These are phyloP conservation scores for Lophura nycthemera DNA, from an alignment of 2,113 vertebrate species.

Conservation along the genomic window DNA sequence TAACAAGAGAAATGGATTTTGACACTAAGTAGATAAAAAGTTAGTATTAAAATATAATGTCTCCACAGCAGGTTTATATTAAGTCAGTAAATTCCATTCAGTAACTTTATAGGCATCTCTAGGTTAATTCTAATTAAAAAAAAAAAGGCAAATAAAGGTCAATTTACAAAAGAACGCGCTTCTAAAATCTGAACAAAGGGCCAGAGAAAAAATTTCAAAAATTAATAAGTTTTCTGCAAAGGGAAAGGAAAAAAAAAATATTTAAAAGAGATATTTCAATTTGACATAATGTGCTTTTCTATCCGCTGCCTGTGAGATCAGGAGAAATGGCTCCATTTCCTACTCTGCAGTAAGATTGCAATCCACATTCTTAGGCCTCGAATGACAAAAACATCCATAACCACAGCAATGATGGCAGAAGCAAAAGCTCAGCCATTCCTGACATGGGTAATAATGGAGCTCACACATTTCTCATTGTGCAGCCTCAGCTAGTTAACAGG, in stretches of 20 bases:
- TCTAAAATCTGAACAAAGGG: background rate
- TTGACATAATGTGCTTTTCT: background rate
- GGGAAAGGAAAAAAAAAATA: background rate
- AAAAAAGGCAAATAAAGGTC: background rate
- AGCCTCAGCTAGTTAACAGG: background rate
- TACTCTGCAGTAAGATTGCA: background rate
- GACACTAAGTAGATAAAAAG: background rate
- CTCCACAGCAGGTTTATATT: background rate
- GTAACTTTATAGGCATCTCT: background rate
- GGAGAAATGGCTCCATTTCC: background rate
- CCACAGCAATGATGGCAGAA: background rate
- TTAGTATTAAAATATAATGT: background rate
- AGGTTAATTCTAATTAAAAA: background rate
- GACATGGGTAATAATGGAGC: background rate
- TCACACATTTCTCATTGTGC: background rate
- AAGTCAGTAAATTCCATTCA: background rate
- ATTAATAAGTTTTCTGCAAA: background rate
- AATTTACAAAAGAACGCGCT: background rate
- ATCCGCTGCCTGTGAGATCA: background rate
- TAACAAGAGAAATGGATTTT: background rate
- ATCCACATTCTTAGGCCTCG: background rate
- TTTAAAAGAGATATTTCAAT: background rate
- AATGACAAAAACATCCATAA: background rate
- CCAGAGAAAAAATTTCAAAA: background rate
- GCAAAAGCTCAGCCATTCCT: background rate